These are phyloP conservation scores for Nothura maculosa DNA, from an alignment of 2,797 vertebrate genomes.

Conservation along the genomic window DNA sequence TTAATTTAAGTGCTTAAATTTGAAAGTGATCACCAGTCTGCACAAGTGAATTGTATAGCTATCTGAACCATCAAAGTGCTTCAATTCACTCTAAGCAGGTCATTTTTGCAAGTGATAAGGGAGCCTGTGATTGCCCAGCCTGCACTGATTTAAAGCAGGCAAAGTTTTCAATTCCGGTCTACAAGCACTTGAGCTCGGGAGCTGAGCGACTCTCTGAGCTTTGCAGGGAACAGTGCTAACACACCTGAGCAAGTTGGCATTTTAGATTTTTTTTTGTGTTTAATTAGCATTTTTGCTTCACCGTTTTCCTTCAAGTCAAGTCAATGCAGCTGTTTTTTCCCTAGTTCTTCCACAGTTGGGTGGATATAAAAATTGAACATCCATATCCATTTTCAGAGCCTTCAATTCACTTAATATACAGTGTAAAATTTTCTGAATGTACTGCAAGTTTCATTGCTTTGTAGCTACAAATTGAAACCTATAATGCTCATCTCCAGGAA, in stretches of 20 bases:
- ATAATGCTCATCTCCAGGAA: conserved; percentile 53
- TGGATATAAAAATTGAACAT: conserved; percentile 38
- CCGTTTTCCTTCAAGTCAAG: conserved; percentile 55
- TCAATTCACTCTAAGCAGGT: conserved; percentile 82
- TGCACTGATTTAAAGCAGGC: conserved; percentile 75
- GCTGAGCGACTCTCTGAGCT: conserved; percentile 24
- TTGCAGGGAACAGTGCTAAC: conserved; percentile 40
- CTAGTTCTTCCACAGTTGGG: not conserved
- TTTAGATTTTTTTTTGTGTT: not conserved
- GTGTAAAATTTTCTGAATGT: conserved; percentile 64
- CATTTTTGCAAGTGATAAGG: conserved; percentile 78
- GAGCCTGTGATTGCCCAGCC: conserved; percentile 75
- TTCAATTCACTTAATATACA: conserved; percentile 51
- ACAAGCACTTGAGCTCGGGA: conserved; percentile 58
- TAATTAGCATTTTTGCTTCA: conserved; percentile 41
- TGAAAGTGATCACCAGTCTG: conserved; percentile 81
- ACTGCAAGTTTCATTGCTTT: conserved; percentile 57
- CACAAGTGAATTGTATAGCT: conserved; percentile 73
- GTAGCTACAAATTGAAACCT: conserved; percentile 58
- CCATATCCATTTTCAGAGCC: conserved; percentile 52
- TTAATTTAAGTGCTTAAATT: conserved; percentile 83
- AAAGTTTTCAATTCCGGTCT: conserved; percentile 63
- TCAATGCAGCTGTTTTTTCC: conserved; percentile 39
- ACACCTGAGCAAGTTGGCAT: not conserved
- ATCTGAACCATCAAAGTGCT: conserved; percentile 72